Percentiles rank a stretch among this genome's conserved stretches.
Conservation (phyloP, 2,888 invertebrate species). For the Metallyticus violacea region DNA sequence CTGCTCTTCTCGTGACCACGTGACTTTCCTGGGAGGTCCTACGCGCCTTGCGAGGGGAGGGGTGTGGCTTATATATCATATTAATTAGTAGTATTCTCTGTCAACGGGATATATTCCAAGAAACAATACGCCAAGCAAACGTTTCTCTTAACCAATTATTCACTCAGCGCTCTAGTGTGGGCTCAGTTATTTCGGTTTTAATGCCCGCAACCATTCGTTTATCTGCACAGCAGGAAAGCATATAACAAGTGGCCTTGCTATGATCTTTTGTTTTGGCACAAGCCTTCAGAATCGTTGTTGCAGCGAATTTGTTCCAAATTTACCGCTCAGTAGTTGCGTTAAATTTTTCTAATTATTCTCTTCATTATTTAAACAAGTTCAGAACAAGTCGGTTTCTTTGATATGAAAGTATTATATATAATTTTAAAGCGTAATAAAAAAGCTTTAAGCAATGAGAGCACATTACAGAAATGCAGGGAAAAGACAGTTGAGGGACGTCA, state of each 20-base stretch:
- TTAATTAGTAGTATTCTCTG: not conserved
- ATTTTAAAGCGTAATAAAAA: too few species aligned
- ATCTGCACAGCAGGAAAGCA: too few species aligned
- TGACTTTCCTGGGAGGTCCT: not conserved
- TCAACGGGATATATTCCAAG: not conserved
- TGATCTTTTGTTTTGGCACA: not conserved
- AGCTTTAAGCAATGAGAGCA: too few species aligned
- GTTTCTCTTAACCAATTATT: not conserved
- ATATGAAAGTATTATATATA: too few species aligned
- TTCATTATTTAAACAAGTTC: too few species aligned
- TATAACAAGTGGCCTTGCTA: not conserved
- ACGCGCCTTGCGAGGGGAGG: not conserved
- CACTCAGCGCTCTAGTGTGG: not conserved
- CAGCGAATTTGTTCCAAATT: too few species aligned
- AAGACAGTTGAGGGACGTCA: too few species aligned
- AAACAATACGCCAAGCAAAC: not conserved
- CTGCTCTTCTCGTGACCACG: not conserved
- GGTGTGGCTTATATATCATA: not conserved
- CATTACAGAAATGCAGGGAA: too few species aligned
- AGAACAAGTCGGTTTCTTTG: too few species aligned
- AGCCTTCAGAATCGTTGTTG: too few species aligned
- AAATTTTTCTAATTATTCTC: too few species aligned
- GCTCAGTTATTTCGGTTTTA: not conserved
- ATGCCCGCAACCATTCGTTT: not conserved
- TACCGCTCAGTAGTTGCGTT: too few species aligned